phyloP scores from a whole-genome alignment of 2,797 vertebrate species.

The Netta rufina region DNA sequence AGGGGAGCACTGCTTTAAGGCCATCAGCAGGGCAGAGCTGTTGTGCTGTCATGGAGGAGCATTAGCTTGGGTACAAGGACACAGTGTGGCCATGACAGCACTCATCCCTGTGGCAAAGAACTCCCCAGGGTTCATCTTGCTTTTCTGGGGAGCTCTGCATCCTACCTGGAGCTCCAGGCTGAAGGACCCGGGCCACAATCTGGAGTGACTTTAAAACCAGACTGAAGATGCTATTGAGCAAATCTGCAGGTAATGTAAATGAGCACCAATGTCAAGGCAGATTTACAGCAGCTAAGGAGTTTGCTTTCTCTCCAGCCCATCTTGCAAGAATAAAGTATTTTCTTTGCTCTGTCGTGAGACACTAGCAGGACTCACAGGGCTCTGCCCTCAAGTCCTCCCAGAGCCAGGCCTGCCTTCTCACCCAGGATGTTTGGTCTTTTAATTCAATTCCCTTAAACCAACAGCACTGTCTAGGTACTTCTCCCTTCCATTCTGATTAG shows the following conservation, averaged over 20 bases:
- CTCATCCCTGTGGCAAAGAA: accelerated
- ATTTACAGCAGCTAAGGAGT: neutral
- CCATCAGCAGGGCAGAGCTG: neutral
- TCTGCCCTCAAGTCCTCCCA: neutral
- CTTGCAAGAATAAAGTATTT: conserved; percentile 1
- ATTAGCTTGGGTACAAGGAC: neutral
- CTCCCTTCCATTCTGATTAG: conserved; percentile 7
- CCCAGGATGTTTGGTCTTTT: conserved; percentile 12
- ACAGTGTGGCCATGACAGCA: neutral
- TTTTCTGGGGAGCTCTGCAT: neutral
- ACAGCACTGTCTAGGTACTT: neutral
- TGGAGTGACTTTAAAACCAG: neutral
- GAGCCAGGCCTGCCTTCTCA: neutral
- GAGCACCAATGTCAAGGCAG: neutral
- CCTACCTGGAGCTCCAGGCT: neutral
- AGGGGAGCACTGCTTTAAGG: neutral
- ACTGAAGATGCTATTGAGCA: neutral
- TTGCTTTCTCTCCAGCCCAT: neutral
- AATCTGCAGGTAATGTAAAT: neutral
- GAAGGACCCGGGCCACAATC: neutral
- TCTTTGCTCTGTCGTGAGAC: neutral
- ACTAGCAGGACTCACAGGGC: neutral
- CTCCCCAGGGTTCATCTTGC: neutral
- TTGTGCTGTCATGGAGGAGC: neutral
- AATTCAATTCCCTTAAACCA: conserved; percentile 54